A percentile compares a stretch with the other conserved stretches of the same genome.
Evolutionary conservation across 2,113 vertebrate genomes (phyloP).

Genomic region (Meleagris gallopavo): DNA sequence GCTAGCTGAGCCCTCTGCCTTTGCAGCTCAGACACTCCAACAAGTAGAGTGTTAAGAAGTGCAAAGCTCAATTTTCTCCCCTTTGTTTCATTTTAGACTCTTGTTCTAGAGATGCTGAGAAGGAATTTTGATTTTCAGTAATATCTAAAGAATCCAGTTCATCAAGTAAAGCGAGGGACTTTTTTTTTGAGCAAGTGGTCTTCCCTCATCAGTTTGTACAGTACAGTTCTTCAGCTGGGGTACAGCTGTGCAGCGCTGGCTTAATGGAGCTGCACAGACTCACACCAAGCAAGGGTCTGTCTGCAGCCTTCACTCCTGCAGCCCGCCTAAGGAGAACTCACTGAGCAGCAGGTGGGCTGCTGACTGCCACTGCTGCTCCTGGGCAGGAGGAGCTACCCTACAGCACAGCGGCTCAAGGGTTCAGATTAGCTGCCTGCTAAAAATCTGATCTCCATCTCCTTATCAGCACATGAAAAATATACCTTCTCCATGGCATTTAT

Average conservation of each 20-base stretch:
- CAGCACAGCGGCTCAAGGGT: accelerated
- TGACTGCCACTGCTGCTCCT: background rate
- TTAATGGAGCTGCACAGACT: constrained; percentile 7
- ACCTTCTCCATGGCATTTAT: background rate
- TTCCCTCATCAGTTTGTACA: constrained; percentile 53
- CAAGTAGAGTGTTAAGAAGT: background rate
- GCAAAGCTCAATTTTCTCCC: background rate
- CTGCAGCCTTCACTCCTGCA: background rate
- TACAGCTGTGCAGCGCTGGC: constrained; percentile 22
- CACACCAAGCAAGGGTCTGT: background rate
- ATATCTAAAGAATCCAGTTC: background rate
- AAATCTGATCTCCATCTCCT: background rate
- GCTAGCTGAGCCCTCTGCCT: background rate
- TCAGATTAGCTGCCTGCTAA: background rate
- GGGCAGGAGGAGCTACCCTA: background rate
- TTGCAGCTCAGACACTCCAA: background rate
- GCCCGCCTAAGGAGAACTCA: background rate
- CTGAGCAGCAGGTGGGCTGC: background rate
- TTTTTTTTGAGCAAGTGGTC: constrained; percentile 43
- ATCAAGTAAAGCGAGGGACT: background rate
- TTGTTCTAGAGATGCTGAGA: constrained; percentile 5
- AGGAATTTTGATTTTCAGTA: background rate
- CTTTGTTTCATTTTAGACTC: background rate
- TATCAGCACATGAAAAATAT: background rate
- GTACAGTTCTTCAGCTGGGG: constrained; percentile 47